A percentile compares a stretch with the other conserved stretches of the same genome.
These are phyloP conservation scores for Saccopteryx bilineata DNA, from an alignment of 2,113 vertebrate species.

Conservation along the genomic window DNA sequence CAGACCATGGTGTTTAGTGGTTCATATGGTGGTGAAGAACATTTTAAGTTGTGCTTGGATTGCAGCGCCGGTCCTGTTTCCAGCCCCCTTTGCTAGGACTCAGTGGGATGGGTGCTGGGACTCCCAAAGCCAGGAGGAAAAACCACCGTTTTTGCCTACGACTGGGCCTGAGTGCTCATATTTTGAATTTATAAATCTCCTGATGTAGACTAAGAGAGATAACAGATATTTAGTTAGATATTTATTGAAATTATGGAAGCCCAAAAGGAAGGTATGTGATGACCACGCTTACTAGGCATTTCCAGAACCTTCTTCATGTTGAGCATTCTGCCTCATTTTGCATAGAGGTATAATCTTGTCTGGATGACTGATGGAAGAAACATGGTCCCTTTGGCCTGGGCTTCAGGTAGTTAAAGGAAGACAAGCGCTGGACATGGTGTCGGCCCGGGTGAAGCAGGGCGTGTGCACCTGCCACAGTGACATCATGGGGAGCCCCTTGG, in stretches of 20 bases:
- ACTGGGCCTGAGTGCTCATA: background rate
- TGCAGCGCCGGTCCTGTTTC: background rate
- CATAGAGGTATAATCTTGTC: background rate
- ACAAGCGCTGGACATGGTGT: background rate
- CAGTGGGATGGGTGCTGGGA: background rate
- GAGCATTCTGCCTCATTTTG: background rate
- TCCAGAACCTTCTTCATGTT: background rate
- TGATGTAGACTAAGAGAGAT: background rate
- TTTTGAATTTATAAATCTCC: background rate
- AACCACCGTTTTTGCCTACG: background rate
- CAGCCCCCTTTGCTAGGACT: background rate
- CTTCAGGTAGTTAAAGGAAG: background rate
- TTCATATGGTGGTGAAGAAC: background rate
- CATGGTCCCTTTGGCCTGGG: background rate
- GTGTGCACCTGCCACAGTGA: background rate
- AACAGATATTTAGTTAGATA: background rate
- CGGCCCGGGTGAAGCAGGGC: background rate
- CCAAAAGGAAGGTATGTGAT: background rate
- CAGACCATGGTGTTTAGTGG: background rate
- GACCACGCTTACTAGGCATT: background rate
- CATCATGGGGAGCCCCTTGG: background rate
- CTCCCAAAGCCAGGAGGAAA: background rate
- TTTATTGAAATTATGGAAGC: slow-evolving; percentile 6
- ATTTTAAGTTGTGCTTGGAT: background rate
- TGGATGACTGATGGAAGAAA: background rate